Evolutionary conservation across 2,888 invertebrate genomes (phyloP).

Genomic region (Chirona hameri): DNA sequence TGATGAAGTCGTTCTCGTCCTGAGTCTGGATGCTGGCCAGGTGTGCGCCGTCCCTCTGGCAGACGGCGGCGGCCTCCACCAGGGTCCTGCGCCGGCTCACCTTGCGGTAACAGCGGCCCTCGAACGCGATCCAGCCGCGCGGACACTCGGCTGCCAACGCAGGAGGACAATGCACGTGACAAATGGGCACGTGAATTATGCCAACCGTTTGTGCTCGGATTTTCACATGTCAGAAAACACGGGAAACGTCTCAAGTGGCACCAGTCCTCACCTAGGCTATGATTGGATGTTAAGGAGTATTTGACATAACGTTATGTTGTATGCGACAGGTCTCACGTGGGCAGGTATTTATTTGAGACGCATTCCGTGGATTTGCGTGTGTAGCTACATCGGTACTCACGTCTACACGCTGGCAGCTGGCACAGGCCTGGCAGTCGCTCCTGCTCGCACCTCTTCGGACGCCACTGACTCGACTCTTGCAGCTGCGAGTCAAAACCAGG

Average conservation of each 20-base stretch:
- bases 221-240: too few relatives aligned
- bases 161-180: neutral
- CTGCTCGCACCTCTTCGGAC: neutral
- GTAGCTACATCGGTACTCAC: neutral
- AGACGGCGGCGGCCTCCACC: slow-evolving; percentile 1
- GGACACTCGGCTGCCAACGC: slow-evolving; percentile 32
- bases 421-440: neutral
- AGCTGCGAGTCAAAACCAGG: neutral
- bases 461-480: neutral
- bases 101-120: slow-evolving; percentile 34
- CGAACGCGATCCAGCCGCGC: slow-evolving; percentile 35
- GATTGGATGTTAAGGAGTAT: too few relatives aligned
- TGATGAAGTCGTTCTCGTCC: slow-evolving; percentile 34
- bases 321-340: too few relatives aligned
- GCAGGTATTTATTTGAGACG: too few relatives aligned
- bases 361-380: too few relatives aligned
- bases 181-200: too few relatives aligned
- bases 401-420: neutral
- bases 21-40: slow-evolving; percentile 34
- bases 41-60: slow-evolving; percentile 30
- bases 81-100: neutral
- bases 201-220: too few relatives aligned
- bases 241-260: too few relatives aligned
- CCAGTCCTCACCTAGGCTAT: too few relatives aligned
- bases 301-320: too few relatives aligned